Evolutionary conservation across 2,888 invertebrate species (phyloP), one percentile per base, ranked within the genome.

Genomic region (Torymus aiolomorphi): DNA sequence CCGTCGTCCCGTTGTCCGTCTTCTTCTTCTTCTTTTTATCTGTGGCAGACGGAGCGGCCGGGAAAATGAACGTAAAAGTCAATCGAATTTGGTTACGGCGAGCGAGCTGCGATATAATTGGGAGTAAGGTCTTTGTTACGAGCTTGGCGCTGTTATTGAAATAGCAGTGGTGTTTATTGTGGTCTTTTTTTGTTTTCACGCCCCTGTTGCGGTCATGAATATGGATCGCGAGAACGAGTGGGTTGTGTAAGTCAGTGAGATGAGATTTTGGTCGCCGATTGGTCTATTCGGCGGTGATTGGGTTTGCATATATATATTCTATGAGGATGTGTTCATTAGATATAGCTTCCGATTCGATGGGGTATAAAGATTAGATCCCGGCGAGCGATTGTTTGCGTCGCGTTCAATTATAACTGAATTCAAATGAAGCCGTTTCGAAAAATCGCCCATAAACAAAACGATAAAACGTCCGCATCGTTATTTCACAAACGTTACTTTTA

Each of bases 91-190:
- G 65, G 56, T 49, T 62, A 54, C 31, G 73, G 14, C 13, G 14
- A 65, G 54, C 16, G 54, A 73, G 49, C 20, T 24, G n/a, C 65
- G 74, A 74, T 74, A 42, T 42, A 74, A 74, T 74, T 74, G 65
- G 57, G 16, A 57, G 57, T 66, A 57, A 74, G 56, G 63, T 66
- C 74, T 74, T 74, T 57, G 73, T 73, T 54, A 54, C 31, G 42
- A 42, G 42, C 8, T 5, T 8, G 42, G 13, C 4, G 62, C 18
- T 2, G 13, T 13, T 16, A 61, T 61, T 72, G 62, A 72, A 72
- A 62, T 62, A 31, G 73, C 31, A 20, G 42, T 49, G 18, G 42
- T 56, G 31, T 56, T 65, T 42, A 56, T 54, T 56, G 73, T 14
- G 2, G 31, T 73, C 63, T 42, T 69, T 16, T 31, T 62, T 31